Evolutionary conservation across 2,113 vertebrate species (phyloP), one percentile per base, ranked within the genome.

Genomic region (Tachysurus vachellii): DNA sequence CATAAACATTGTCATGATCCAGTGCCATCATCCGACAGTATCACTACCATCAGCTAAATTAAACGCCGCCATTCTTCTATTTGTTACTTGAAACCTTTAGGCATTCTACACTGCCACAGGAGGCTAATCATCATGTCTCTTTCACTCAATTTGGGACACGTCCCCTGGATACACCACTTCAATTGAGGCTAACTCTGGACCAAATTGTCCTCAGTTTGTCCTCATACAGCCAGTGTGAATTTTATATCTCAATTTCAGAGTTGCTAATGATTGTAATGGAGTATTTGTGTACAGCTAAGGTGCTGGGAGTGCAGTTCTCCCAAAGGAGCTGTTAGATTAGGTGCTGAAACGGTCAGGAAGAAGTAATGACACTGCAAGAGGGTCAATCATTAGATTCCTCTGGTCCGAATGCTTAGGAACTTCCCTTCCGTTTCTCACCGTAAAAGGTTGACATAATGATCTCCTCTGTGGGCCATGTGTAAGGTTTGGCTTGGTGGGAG

Each of bases 121-220:
- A 88, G 56, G 36, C 75, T 36, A 53, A 59, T 62, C 53, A 59
- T 66, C 62, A 23, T 66, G 42, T 84, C 56, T 75, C 80, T 80
- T 57, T 16, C 57, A 54, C 47, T 76, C 61, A 80, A 86, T 83
- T 80, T 88, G 47, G 86, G 86, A 66, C 87, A 83, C n/a, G 61
- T 84, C 36, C 84, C 66, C 62, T 84, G 77, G n/a, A 86, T 76
- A 68, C n/a, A 23, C 73, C 0, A 17, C 89, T 89, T 83, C 80
- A 54, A 82, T 85, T 71, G 83, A 82, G 70, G 76, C 68, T 89
- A 80, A 88, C 59, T 75, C n/a, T 56, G 42, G 50, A 80, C n/a
- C 0, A 14, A 83, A 73, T 54, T 61, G 54, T 84, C 80, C 79
- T 86, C 50, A 31, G 31, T 75, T 62, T 68, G 53, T 53, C 71